Conservation (phyloP, 2,797 vertebrate genomes). For the Myotis myotis region DNA sequence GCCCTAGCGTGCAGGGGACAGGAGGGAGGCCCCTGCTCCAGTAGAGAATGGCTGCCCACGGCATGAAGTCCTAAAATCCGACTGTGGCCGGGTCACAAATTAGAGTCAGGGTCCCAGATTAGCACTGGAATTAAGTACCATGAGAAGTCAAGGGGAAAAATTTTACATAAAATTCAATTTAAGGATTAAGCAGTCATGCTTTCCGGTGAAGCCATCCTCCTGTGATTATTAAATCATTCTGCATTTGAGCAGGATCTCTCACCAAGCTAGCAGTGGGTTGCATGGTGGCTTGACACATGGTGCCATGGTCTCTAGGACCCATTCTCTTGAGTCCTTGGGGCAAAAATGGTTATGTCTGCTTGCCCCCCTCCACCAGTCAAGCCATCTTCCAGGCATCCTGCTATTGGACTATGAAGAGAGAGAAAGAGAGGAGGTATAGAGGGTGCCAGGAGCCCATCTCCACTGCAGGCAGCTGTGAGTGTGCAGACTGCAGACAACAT, state of each 20-base stretch:
- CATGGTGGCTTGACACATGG: accelerated
- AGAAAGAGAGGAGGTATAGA: neutral
- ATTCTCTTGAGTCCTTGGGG: neutral
- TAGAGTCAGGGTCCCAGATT: neutral
- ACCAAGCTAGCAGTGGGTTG: neutral
- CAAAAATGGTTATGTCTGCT: neutral
- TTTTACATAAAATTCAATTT: conserved; percentile 31
- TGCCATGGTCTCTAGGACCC: neutral
- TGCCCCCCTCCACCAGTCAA: neutral
- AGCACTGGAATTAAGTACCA: conserved; percentile 1
- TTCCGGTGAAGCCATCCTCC: neutral
- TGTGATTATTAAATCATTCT: neutral
- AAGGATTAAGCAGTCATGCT: conserved; percentile 32
- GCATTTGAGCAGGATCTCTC: neutral
- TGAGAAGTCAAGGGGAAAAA: conserved; percentile 17
- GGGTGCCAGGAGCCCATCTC: accelerated
- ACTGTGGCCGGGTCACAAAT: neutral
- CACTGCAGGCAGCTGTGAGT: neutral
- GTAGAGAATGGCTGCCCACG: accelerated
- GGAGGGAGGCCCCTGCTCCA: neutral
- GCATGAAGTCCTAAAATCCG: accelerated
- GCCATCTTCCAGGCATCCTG: neutral
- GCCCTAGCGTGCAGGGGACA: neutral
- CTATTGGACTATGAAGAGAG: neutral
- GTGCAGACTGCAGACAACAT: neutral